Evolutionary conservation across 2,797 vertebrate species (phyloP).

Genomic region (Aplochiton taeniatus): DNA sequence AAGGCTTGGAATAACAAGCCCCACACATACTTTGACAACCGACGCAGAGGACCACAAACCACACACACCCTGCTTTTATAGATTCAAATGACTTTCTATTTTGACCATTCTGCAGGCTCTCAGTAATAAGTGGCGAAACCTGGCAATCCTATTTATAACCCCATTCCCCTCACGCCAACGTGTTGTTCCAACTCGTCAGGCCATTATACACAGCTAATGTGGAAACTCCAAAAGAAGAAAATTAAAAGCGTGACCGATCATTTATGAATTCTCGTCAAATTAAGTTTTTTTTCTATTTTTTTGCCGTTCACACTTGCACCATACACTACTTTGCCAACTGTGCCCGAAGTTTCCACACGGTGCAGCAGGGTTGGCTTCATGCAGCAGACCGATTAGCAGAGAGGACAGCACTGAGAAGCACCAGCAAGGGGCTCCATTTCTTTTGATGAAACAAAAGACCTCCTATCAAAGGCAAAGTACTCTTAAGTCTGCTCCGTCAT

Average conservation of each 20-base stretch:
- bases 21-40: no score
- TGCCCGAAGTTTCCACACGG: conserved; percentile 46
- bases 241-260: conserved; percentile 37
- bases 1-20: no score
- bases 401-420: not conserved
- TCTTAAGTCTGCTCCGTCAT: not conserved
- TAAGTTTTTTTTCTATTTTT: conserved; percentile 38
- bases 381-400: conserved; percentile 18
- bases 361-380: not conserved
- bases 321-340: not conserved
- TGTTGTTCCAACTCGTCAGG: conserved; percentile 38
- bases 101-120: conserved; percentile 22
- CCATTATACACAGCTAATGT: conserved; percentile 47
- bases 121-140: conserved; percentile 41
- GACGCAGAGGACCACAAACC: not conserved
- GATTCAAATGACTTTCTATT: not conserved
- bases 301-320: conserved; percentile 38
- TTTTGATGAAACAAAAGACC: conserved; percentile 37
- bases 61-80: not conserved
- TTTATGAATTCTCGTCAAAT: conserved; percentile 53
- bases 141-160: conserved; percentile 48
- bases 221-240: conserved; percentile 52
- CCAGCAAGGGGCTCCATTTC: conserved; percentile 31
- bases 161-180: conserved; percentile 35
- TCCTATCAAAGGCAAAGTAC: not conserved